phyloP scores from a whole-genome alignment of 2,113 vertebrate genomes.

The Herpetotheres cachinnans region DNA sequence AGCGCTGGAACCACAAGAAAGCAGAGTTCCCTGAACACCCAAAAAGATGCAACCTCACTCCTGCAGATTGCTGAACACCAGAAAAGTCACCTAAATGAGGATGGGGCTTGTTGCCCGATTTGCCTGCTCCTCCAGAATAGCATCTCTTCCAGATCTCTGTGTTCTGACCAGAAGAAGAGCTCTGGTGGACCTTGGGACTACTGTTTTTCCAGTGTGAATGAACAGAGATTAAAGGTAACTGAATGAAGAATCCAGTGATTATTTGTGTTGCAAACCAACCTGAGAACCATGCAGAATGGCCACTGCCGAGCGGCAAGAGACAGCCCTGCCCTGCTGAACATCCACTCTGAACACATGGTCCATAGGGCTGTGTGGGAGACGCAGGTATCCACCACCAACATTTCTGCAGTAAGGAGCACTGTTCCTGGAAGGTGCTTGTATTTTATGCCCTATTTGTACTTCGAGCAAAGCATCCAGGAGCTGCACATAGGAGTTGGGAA shows the following conservation, averaged over 20 bases:
- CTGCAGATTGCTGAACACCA: neutral
- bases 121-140: neutral
- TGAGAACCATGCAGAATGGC: rapidly evolving
- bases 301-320: rapidly evolving
- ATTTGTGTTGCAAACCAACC: neutral
- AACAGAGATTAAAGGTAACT: neutral
- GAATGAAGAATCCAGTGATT: neutral
- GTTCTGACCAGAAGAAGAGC: neutral
- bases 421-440: rapidly evolving
- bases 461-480: neutral
- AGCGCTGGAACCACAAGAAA: neutral
- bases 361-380: neutral
- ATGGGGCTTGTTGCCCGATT: neutral
- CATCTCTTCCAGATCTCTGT: neutral
- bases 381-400: neutral
- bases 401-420: neutral
- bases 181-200: neutral
- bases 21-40: neutral
- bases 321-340: neutral
- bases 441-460: neutral
- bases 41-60: neutral
- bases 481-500: neutral
- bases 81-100: neutral
- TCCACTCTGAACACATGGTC: neutral
- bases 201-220: neutral